Evolutionary conservation across 2,888 invertebrate genomes (phyloP), one percentile per base, ranked within the genome.

Genomic region (Venusia cambrica): DNA sequence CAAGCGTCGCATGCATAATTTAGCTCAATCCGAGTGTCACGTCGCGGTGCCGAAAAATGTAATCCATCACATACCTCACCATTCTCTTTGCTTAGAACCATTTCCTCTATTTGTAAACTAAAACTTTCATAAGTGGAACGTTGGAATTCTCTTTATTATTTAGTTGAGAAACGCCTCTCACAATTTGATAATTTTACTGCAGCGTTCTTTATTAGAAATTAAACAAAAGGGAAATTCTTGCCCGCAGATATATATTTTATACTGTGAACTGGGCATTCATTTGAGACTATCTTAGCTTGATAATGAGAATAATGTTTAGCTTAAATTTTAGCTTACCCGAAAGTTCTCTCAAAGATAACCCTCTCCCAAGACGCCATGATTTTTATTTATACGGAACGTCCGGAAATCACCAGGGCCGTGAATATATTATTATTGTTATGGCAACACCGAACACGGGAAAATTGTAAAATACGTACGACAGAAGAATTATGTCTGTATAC

Each of bases 391-490:
- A 77, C 74, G 77, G 75, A 73, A 69, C 75, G 67, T 71, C 66
- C 67, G 71, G 72, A 77, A 83, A 79, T 80, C 81, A 81, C 78
- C 74, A 68, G 73, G 68, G 68, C 73, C 70, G 69, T 77, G 80
- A 83, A 84, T 83, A 81, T 79, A 81, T 84, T 84, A 81, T 83
- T 76, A 81, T 81, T 80, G 78, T 81, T 79, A 83, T 80, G 73
- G 77, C 68, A 75, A 74, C 75, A 73, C 75, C 63, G 73, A 67
- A 68, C 64, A 69, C 60, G 73, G 69, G 72, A 73, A 75, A 74
- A 80, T 80, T 80, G 80, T 79, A 69, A 80, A 79, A 77, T 80
- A 78, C 73, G 68, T 68, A 60, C 54, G 62, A 64, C 67, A 64
- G 48, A 58, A 69, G 73, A 75, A 70, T 73, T 73, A 73, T 68